A percentile compares a stretch with the other conserved stretches of the same genome.
phyloP scores from a whole-genome alignment of 2,113 vertebrate species.

The Oceanites oceanicus region DNA sequence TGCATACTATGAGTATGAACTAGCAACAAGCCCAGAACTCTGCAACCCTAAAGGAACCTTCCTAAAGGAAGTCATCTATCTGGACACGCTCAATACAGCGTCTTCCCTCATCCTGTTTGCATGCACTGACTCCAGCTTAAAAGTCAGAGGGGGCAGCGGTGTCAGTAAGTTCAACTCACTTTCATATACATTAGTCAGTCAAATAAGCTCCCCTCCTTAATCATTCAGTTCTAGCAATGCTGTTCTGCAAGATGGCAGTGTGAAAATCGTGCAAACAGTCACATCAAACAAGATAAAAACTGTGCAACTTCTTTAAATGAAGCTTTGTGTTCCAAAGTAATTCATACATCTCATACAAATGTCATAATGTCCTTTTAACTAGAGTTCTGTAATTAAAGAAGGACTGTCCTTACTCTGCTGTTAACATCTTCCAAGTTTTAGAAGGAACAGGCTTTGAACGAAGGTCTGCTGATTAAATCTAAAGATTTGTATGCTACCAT shows the following conservation, averaged over 20 bases:
- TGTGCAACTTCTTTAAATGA: neutral
- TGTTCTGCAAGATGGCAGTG: neutral
- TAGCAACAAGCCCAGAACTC: neutral
- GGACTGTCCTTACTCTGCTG: neutral
- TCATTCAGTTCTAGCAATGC: neutral
- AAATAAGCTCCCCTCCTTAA: neutral
- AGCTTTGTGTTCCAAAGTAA: neutral
- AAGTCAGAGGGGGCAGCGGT: fast-evolving
- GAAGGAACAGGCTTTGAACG: neutral
- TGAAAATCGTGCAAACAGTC: neutral
- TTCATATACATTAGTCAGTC: neutral
- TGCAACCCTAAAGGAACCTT: too few species aligned
- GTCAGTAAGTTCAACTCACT: neutral
- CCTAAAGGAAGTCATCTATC: neutral
- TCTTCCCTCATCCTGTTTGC: neutral
- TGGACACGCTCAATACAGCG: neutral
- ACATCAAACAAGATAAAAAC: neutral
- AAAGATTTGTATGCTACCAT: neutral
- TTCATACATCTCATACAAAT: neutral
- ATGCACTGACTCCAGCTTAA: neutral
- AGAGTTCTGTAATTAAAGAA: neutral
- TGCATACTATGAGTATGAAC: neutral
- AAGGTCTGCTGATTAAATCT: neutral
- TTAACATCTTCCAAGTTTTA: neutral
- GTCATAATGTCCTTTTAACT: neutral